These are phyloP conservation scores for Troglohyphantes excavatus DNA, from an alignment of 2,888 invertebrate species.

Conservation along the genomic window DNA sequence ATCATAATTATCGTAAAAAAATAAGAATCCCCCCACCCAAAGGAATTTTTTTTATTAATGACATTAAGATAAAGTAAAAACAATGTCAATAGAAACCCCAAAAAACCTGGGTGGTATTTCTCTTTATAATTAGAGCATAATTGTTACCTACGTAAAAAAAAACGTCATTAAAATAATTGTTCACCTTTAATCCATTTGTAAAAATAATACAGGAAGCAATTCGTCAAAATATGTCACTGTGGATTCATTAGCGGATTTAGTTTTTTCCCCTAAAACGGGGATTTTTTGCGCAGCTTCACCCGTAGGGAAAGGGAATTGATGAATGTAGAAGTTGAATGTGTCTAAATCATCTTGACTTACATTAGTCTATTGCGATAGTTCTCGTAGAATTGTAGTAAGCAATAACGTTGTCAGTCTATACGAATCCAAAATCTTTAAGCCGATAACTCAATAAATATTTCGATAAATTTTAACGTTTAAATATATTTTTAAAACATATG, in stretches of 20 bases:
- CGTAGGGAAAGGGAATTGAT: no score
- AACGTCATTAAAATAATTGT: constrained; percentile 63
- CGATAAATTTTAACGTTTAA: no score
- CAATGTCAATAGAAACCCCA: constrained; percentile 40
- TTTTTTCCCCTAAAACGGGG: no score
- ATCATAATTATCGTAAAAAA: constrained; percentile 34
- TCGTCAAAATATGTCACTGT: constrained; percentile 39
- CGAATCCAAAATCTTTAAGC: no score
- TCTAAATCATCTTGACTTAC: no score
- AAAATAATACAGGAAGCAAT: constrained; percentile 4
- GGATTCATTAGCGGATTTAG: not conserved
- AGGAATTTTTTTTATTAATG: constrained; percentile 2
- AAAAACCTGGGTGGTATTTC: constrained; percentile 27
- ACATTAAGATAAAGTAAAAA: constrained; percentile 51
- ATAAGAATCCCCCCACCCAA: not conserved
- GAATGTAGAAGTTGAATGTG: no score
- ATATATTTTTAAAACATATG: no score
- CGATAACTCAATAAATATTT: no score
- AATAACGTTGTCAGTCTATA: no score
- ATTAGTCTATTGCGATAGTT: no score
- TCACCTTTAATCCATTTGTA: not conserved
- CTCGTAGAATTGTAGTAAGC: no score
- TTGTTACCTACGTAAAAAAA: not conserved
- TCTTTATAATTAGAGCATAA: constrained; percentile 46
- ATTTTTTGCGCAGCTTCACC: no score